Conservation (phyloP, 1,140 invertebrate genomes). For the Agrypnia vestita region DNA sequence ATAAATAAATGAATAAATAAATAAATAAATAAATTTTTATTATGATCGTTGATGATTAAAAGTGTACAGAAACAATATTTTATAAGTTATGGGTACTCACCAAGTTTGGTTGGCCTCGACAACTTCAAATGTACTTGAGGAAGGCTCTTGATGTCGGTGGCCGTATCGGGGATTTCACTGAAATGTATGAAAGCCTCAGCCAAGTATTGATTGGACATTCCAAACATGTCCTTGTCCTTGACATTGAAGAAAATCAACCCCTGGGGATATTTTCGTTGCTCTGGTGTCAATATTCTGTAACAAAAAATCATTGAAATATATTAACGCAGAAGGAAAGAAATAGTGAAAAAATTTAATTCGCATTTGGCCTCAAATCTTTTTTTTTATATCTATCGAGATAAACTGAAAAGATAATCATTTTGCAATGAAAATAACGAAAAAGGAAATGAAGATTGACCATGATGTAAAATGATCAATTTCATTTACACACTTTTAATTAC, state of each 20-base stretch:
- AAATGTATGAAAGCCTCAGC: slow-evolving; percentile 93
- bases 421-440: too few species aligned
- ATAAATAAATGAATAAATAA: too few species aligned
- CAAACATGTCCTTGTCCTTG: slow-evolving; percentile 96
- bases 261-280: slow-evolving; percentile 81
- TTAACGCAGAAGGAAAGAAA: too few species aligned
- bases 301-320: too few species aligned
- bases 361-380: neutral
- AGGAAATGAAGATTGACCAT: neutral
- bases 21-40: too few species aligned
- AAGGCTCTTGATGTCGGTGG: slow-evolving; percentile 76
- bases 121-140: slow-evolving; percentile 87
- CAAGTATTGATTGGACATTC: slow-evolving; percentile 92
- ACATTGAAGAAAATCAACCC: slow-evolving; percentile 90
- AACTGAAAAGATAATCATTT: too few species aligned
- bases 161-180: slow-evolving; percentile 78
- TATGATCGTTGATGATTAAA: too few species aligned
- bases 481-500: too few species aligned
- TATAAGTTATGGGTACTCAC: slow-evolving; percentile 76
- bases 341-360: too few species aligned
- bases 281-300: slow-evolving; percentile 74
- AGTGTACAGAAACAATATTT: too few species aligned
- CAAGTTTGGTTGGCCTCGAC: slow-evolving; percentile 83
- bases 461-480: too few species aligned
- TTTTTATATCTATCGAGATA: too few species aligned